A percentile compares a stretch with the other conserved stretches of the same genome.
Conservation (phyloP, 2,113 vertebrate species). For the Typhlomys cinereus region DNA sequence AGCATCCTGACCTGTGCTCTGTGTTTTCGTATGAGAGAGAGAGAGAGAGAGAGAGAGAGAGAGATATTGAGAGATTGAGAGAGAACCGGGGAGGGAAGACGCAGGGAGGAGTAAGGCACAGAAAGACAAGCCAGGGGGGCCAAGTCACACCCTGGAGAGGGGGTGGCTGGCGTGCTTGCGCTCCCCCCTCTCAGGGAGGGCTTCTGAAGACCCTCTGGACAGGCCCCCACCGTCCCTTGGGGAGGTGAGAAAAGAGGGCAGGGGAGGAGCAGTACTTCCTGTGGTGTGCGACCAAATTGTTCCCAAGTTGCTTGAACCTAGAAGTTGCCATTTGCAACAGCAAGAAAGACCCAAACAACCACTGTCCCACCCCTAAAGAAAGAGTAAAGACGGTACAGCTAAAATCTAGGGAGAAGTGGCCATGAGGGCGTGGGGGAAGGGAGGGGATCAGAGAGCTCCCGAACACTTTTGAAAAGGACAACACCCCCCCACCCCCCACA, state of each 20-base stretch:
- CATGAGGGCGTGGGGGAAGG: neutral
- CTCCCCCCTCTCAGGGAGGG: slow-evolving; percentile 53
- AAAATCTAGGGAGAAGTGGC: slow-evolving; percentile 62
- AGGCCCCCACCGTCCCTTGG: slow-evolving; percentile 58
- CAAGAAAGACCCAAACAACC: slow-evolving; percentile 62
- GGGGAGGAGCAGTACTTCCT: slow-evolving; percentile 64
- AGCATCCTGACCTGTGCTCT: slow-evolving; percentile 80
- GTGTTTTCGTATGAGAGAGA: slow-evolving; percentile 64
- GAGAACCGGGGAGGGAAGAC: neutral
- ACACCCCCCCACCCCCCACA: slow-evolving; percentile 48
- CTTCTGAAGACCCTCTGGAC: slow-evolving; percentile 70
- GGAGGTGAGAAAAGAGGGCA: slow-evolving; percentile 8
- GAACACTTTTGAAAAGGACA: slow-evolving; percentile 58
- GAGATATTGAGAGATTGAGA: slow-evolving; percentile 56
- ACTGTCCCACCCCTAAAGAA: slow-evolving; percentile 73
- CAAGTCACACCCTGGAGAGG: slow-evolving; percentile 57
- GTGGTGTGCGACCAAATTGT: slow-evolving; percentile 72
- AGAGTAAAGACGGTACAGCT: slow-evolving; percentile 74
- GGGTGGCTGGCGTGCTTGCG: slow-evolving; percentile 46
- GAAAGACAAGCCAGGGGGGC: slow-evolving; percentile 77
- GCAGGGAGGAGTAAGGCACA: slow-evolving; percentile 78
- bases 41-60: slow-evolving; percentile 49
- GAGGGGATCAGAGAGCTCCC: slow-evolving; percentile 50
- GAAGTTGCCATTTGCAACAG: slow-evolving; percentile 67
- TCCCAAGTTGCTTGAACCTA: slow-evolving; percentile 74